Evolutionary conservation across 2,888 invertebrate species (phyloP).

Genomic region (Acanthosepion esculentum): DNA sequence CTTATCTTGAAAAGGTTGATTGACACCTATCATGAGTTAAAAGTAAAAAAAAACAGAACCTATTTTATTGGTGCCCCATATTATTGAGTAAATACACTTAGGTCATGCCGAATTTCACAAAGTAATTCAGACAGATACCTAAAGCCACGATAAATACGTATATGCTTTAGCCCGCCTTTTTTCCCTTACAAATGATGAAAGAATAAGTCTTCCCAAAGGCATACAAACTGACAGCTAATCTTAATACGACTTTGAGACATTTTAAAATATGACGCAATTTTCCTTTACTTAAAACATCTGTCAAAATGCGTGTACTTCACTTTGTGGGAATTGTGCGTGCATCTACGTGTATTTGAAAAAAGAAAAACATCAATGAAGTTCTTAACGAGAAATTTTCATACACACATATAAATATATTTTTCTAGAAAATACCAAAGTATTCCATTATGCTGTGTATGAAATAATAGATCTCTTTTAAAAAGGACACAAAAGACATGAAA

Average conservation of each 20-base stretch:
- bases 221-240: not conserved
- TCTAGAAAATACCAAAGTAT: conserved; percentile 17
- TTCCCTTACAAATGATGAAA: not conserved
- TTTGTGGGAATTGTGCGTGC: not conserved
- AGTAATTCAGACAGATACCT: not conserved
- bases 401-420: conserved; percentile 33
- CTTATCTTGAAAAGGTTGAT: not conserved
- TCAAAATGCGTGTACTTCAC: not conserved
- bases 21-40: not conserved
- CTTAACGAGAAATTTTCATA: not conserved
- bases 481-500: not conserved
- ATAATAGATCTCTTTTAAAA: not conserved
- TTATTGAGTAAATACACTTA: not conserved
- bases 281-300: not conserved
- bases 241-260: not conserved
- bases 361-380: not conserved
- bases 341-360: not conserved
- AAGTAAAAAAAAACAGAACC: not conserved
- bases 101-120: not conserved
- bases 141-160: too few species aligned
- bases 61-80: not conserved
- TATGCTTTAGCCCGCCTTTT: not conserved
- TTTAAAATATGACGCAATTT: not conserved
- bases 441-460: conserved; percentile 16
- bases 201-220: not conserved